A percentile compares a stretch with the other conserved stretches of the same genome.
Evolutionary conservation across 2,888 invertebrate species (phyloP).

Genomic region (Drosophila anceps): DNA sequence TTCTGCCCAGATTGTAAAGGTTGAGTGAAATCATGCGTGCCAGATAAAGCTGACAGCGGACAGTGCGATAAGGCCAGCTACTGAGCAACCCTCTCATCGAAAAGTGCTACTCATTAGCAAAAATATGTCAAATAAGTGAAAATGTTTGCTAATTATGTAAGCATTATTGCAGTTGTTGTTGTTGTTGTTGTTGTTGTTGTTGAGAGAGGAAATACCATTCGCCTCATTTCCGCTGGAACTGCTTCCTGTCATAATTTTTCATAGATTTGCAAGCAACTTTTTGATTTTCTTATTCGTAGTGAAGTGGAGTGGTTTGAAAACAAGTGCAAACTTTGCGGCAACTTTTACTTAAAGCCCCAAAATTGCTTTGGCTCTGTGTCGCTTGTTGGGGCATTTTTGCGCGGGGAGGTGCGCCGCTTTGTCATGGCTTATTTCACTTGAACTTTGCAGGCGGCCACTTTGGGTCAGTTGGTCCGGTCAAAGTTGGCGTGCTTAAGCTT

Average conservation of each 20-base stretch:
- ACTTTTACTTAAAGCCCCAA: slow-evolving; percentile 67
- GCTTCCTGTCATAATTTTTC: slow-evolving; percentile 72
- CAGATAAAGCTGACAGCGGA: slow-evolving; percentile 16
- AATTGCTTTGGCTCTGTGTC: slow-evolving; percentile 35
- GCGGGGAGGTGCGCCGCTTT: slow-evolving; percentile 34
- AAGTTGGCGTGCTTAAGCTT: slow-evolving; percentile 76
- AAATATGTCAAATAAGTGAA: slow-evolving; percentile 37
- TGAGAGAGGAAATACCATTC: slow-evolving; percentile 52
- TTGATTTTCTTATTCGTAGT: slow-evolving; percentile 41
- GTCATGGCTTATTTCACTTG: slow-evolving; percentile 79
- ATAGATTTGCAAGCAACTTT: slow-evolving; percentile 45
- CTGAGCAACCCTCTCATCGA: slow-evolving; percentile 28
- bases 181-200: slow-evolving; percentile 20
- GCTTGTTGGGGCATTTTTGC: background rate
- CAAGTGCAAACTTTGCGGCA: slow-evolving; percentile 65
- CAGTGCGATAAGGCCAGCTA: slow-evolving; percentile 52
- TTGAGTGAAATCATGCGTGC: slow-evolving; percentile 42
- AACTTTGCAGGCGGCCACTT: slow-evolving; percentile 58
- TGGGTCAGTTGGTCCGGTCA: slow-evolving; percentile 64
- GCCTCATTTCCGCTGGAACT: slow-evolving; percentile 69
- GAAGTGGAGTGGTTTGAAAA: slow-evolving; percentile 71
- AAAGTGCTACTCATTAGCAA: slow-evolving; percentile 51
- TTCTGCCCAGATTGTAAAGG: slow-evolving; percentile 44
- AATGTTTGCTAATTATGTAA: slow-evolving; percentile 65
- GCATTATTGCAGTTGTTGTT: slow-evolving; percentile 21